phyloP scores from a whole-genome alignment of 2,113 vertebrate species.

The Puntigrus tetrazona region DNA sequence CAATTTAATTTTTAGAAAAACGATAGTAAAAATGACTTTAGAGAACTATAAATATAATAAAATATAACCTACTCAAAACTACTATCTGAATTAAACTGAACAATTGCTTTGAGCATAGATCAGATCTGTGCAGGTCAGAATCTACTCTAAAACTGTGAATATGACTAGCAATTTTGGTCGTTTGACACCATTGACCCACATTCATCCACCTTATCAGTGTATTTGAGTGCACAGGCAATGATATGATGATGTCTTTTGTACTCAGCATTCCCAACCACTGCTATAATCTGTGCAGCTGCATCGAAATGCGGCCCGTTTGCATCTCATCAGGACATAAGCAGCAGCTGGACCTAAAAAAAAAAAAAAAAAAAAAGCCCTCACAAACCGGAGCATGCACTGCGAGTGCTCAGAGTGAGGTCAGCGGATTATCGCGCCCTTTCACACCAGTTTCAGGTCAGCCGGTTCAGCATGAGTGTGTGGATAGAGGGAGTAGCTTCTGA shows the following conservation, averaged over 20 bases:
- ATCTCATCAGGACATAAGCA: constrained; percentile 3
- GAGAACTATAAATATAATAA: not conserved
- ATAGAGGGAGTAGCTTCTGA: not conserved
- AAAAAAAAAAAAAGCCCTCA: not conserved
- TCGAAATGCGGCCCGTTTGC: not conserved
- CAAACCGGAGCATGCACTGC: not conserved
- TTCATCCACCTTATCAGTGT: not conserved
- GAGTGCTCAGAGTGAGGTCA: constrained; percentile 26
- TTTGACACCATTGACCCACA: not conserved
- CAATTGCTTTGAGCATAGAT: not conserved
- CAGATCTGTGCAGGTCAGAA: not conserved
- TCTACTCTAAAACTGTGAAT: not conserved
- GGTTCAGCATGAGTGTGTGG: not conserved
- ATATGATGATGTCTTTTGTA: constrained; percentile 32
- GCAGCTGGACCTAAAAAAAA: constrained; percentile 19
- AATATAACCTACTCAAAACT: not conserved
- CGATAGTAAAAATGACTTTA: not conserved
- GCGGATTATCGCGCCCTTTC: constrained; percentile 42
- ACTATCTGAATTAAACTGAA: not conserved
- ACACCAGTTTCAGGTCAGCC: constrained; percentile 23
- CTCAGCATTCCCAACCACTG: not conserved
- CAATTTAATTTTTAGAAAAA: not conserved
- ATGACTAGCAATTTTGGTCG: not conserved
- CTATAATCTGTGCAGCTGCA: constrained; percentile 16
- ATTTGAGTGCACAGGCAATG: not conserved